Percentiles rank a stretch among this genome's conserved stretches.
phyloP scores from a whole-genome alignment of 2,888 invertebrate genomes.

The Megamerina dolium region DNA sequence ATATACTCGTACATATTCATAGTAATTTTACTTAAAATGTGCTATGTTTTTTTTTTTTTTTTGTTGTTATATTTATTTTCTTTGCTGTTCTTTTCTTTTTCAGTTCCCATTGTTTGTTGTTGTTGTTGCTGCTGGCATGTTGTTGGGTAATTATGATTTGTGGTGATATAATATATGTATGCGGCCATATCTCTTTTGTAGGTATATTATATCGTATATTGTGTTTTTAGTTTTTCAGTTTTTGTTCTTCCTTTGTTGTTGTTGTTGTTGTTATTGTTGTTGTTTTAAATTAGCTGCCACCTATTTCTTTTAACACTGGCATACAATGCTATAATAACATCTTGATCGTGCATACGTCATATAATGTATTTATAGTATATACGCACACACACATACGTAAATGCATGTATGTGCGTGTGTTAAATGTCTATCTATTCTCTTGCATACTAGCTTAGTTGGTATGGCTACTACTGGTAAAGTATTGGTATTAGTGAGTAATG shows the following conservation, averaged over 20 bases:
- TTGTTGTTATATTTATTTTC: too few relatives aligned
- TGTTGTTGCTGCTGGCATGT: conserved; percentile 20
- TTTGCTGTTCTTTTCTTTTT: too few relatives aligned
- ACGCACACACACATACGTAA: neutral
- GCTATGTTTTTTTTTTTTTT: too few relatives aligned
- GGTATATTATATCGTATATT: conserved; percentile 6
- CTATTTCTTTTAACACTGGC: conserved; percentile 8
- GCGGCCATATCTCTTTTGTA: conserved; percentile 13
- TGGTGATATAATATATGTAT: conserved; percentile 26
- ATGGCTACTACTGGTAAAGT: too few relatives aligned
- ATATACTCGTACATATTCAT: too few relatives aligned
- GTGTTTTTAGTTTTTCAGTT: conserved; percentile 3
- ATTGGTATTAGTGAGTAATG: too few relatives aligned
- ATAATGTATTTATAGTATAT: too few relatives aligned
- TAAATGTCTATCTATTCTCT: neutral
- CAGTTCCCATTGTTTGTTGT: too few relatives aligned
- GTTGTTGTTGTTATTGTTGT: conserved; percentile 12
- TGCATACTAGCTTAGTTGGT: neutral
- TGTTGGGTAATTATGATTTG: conserved; percentile 29
- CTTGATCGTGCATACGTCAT: neutral
- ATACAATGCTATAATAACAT: neutral
- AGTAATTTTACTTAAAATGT: too few relatives aligned
- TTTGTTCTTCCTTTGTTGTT: conserved; percentile 8
- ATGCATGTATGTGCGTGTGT: neutral
- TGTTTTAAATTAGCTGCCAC: conserved; percentile 14